Evolutionary conservation across 2,113 vertebrate genomes (phyloP), one percentile per base, ranked within the genome.

Genomic region (Ophthalmolycus amberensis): DNA sequence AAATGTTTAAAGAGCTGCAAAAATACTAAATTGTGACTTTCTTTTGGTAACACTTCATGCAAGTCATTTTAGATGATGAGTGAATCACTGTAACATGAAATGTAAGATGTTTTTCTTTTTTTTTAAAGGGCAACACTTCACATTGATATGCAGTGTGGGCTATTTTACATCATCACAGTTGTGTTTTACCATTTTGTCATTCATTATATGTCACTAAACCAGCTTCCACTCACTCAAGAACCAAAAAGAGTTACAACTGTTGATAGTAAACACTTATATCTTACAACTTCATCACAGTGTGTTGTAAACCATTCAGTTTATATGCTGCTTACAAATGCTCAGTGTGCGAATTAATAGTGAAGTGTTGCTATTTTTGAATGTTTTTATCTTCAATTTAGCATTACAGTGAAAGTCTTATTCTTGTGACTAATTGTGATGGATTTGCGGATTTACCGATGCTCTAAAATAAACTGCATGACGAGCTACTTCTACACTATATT

Each of bases 381-480:
- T 32, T 9, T 27, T 29, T 46, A 54, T 71, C 4, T 60, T 75
- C 9, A 44, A 40, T 44, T 38, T 40, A 14, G 32, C 40, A 40
- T 63, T n/a, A 27, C 15, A 42, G 12, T 42, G 10, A 65, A 78
- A 56, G 37, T 48, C 29, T 25, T 27, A 16, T 44, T 62, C 20
- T 18, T 9, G 11, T 22, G 50, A 75, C 34, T 40, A 9, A 40
- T 42, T 40, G 18, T 22, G 34, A 71, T n/a, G 40, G 4, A 67
- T 71, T 22, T 14, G 29, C 58, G 73, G 59, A 89, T 88, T 71
- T 62, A 59, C 56, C 48, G 14, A 46, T 76, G 48, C 37, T 82
- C 74, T 82, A 67, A 84, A 80, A 83, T 76, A 81, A 75, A 89
- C 27, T 69, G 75, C 60, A 73, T 40, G 46, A 77, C 50, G 34